Base-by-base conservation (phyloP, 2,797 vertebrate species). In the Manis crassicaudata region DNA sequence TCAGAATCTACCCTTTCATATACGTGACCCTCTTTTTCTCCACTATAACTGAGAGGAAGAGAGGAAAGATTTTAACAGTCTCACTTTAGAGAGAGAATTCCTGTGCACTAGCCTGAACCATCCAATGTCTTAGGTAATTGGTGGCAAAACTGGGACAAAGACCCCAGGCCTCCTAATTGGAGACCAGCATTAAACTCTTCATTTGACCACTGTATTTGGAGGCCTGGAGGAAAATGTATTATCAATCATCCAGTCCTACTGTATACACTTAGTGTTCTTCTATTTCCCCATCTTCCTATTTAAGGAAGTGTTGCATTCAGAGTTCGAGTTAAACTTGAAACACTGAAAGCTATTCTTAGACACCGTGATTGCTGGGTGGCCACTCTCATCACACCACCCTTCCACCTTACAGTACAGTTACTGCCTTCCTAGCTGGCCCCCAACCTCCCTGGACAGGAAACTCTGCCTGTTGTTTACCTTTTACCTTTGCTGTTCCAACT, bases 291-390 rank as follows among this genome's bases (percentile, higher is more conserved):
- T 27, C 56, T 90, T 96, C 67, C 60, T 20, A 58, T 52, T 95
- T 52, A 56, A 90, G 95, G 75, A 94, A 96, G 43, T 68, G 20
- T 94, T 67, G 43, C 43, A 95, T 92, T 92, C 23, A 68, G 32
- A 67, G 43, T 95, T 79, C 58, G 80, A 52, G 70, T 92, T 96
- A 92, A 96, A 91, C 54, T 84, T 58, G 7, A 95, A 65, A 85
- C 27, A 70, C 50, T 67, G 46, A 76, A 90, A 96, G 50, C 63
- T 7, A 4, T 86, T 90, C 86, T 88, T 54, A 25, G 27, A 79
- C 13, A 18, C 76, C 17, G 17, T 73, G 82, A 63, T 88, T 83
- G 17, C 52, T 92, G 27, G 32, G 16, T 75, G 7, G 35, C 56
- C 81, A 10, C 20, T 8, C 35, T 87, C 43, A 32, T 20, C 10